Base-by-base conservation (phyloP, 1,140 invertebrate species). In the Chironomus tepperi region DNA sequence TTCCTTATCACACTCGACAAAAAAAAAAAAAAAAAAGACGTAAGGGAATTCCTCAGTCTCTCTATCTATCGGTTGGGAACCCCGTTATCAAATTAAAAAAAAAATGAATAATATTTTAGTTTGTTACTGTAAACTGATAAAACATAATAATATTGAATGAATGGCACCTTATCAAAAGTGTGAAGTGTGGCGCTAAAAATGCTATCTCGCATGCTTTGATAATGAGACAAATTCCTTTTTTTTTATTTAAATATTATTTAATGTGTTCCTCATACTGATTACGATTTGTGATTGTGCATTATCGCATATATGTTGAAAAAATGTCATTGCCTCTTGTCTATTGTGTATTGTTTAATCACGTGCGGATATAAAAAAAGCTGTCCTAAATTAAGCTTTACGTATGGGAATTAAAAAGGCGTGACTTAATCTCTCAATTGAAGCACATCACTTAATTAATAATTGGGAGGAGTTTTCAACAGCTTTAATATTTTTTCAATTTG, bases 51-150 rank as follows among this genome's bases (percentile, higher is more conserved):
- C 47, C 47, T 34, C 24, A 57, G 12, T n/a, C 47, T 57, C 12
- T 57, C 47, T 57, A 57, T 47, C 15, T 47, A 47, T 47, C 9
- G 8, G 43, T 57, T 12, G 12, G 47, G 47, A 57, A 57, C 47
- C 47, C 47, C 47, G 47, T 57, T 57, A 57, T 57, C 47, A 57
- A 57, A 57, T 57, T 57, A n/a, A 57, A 57, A n/a, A 57, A 57
- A 57, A 34, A 34, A 34, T 34, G 24, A 34, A 34, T 34, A 34
- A 57, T 57, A 57, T 57, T 57, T 57, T 57, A 57, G 47, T 57
- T 57, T 57, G 24, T 34, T 34, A 34, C 24, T 34, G 47, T 57
- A 57, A 57, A 57, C 47, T 57, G 47, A 57, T 57, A 57, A 57
- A 57, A n/a, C 12, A 34, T 34, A 34, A 57, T 15, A 57, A 57